Percentiles rank a stretch among this genome's conserved stretches.
These are phyloP conservation scores for Macrophya annulata DNA, from an alignment of 2,888 invertebrate species.

Conservation along the genomic window DNA sequence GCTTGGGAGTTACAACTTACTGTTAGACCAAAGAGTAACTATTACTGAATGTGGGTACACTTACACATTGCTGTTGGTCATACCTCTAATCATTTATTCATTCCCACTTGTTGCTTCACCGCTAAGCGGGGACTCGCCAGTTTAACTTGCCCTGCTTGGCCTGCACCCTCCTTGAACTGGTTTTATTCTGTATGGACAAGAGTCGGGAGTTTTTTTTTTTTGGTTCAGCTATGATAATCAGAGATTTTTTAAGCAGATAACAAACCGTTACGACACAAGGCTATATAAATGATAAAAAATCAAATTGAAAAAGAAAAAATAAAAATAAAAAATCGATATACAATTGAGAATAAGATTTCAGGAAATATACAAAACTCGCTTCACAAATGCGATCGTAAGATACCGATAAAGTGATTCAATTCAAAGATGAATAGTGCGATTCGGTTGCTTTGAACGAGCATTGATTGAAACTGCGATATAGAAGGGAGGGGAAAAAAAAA, in stretches of 20 bases:
- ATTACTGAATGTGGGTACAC: not conserved
- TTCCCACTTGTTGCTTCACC: constrained; percentile 55
- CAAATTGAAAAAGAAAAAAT: too few species aligned
- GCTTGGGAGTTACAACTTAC: not conserved
- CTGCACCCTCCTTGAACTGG: not conserved
- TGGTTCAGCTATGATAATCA: not conserved
- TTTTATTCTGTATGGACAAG: not conserved
- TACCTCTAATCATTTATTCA: constrained; percentile 52
- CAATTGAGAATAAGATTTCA: not conserved
- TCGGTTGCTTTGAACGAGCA: not conserved
- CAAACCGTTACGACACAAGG: not conserved
- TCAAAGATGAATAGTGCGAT: not conserved
- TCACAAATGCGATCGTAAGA: not conserved
- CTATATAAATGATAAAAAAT: not conserved
- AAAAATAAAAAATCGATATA: not conserved
- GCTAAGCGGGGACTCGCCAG: constrained; percentile 16
- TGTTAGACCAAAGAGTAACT: constrained; percentile 1
- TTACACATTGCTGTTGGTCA: constrained; percentile 34
- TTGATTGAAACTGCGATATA: not conserved
- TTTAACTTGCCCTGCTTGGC: not conserved
- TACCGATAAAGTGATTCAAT: not conserved
- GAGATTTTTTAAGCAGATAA: not conserved
- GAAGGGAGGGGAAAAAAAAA: not conserved
- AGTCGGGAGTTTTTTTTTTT: not conserved
- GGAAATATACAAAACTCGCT: not conserved